Evolutionary conservation across 2,888 invertebrate species (phyloP).

Genomic region (Philaethria dido): DNA sequence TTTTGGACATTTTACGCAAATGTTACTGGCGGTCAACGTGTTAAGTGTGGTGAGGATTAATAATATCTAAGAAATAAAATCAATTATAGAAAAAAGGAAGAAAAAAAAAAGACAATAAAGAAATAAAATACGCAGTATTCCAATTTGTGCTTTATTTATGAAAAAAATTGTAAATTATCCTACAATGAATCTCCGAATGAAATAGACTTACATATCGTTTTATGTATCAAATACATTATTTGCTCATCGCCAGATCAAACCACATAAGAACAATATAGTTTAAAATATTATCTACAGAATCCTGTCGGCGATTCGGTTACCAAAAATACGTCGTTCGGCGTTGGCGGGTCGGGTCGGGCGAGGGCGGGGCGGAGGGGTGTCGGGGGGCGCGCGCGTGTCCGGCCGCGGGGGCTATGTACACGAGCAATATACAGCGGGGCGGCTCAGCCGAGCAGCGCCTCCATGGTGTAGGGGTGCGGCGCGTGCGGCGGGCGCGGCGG

Average conservation of each 20-base stretch:
- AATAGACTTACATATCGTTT: conserved; percentile 84
- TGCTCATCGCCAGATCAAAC: conserved; percentile 83
- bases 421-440: conserved; percentile 62
- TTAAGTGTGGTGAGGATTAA: background rate
- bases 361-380: conserved; percentile 34
- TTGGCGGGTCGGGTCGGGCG: conserved; percentile 9
- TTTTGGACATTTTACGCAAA: too few species aligned
- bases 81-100: background rate
- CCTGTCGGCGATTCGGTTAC: conserved; percentile 81
- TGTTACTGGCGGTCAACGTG: too few species aligned
- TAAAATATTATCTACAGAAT: conserved; percentile 84
- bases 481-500: conserved; percentile 66
- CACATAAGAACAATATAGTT: conserved; percentile 83
- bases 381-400: conserved; percentile 36
- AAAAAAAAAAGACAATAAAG: background rate
- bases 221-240: conserved; percentile 84
- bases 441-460: conserved; percentile 84
- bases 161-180: conserved; percentile 88
- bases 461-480: conserved; percentile 86
- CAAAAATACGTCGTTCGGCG: conserved; percentile 71
- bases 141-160: conserved; percentile 87
- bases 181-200: conserved; percentile 85
- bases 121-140: conserved; percentile 74
- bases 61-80: background rate
- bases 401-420: conserved; percentile 61